Evolutionary conservation across 92 coral and sea anemone species (phyloP).

Genomic region (Anthopleura xanthogrammica): DNA sequence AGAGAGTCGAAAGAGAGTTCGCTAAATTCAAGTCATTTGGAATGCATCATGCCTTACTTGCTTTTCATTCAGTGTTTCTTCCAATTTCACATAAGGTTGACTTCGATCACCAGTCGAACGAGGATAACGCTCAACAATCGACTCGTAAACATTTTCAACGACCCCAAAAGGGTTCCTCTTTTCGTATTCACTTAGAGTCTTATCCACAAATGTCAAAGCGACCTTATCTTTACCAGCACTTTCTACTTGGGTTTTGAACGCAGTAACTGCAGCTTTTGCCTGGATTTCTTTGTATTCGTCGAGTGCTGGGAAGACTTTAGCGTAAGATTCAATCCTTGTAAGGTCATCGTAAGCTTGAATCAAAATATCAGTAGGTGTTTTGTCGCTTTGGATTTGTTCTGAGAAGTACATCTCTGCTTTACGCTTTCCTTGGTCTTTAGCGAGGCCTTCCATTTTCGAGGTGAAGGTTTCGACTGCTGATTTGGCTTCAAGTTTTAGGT

Average conservation of each 20-base stretch:
- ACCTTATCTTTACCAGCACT: slow-evolving; percentile 73
- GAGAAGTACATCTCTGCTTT: slow-evolving; percentile 79
- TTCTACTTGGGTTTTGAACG: slow-evolving; percentile 73
- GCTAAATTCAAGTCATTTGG: background rate
- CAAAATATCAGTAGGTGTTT: slow-evolving; percentile 64
- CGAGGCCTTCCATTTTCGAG: slow-evolving; percentile 71
- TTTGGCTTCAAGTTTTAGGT: slow-evolving; percentile 69
- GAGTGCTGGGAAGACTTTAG: slow-evolving; percentile 65
- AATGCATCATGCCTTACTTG: slow-evolving; percentile 19
- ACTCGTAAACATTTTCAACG: slow-evolving; percentile 60
- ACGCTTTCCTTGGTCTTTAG: slow-evolving; percentile 74
- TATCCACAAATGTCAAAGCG: slow-evolving; percentile 68
- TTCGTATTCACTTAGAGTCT: slow-evolving; percentile 68
- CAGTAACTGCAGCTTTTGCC: slow-evolving; percentile 75
- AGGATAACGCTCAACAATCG: slow-evolving; percentile 73
- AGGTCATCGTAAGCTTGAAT: slow-evolving; percentile 69
- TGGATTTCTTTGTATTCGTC: slow-evolving; percentile 68
- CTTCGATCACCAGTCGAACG: slow-evolving; percentile 82
- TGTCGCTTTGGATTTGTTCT: slow-evolving; percentile 48
- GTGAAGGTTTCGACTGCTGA: slow-evolving; percentile 76
- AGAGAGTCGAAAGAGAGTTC: background rate
- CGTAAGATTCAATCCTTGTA: slow-evolving; percentile 57
- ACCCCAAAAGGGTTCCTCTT: slow-evolving; percentile 45
- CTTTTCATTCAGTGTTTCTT: background rate
- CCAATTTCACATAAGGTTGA: slow-evolving; percentile 57